Conservation (phyloP, 2,797 vertebrate genomes). For the Enteromius afrohamiltoni region DNA sequence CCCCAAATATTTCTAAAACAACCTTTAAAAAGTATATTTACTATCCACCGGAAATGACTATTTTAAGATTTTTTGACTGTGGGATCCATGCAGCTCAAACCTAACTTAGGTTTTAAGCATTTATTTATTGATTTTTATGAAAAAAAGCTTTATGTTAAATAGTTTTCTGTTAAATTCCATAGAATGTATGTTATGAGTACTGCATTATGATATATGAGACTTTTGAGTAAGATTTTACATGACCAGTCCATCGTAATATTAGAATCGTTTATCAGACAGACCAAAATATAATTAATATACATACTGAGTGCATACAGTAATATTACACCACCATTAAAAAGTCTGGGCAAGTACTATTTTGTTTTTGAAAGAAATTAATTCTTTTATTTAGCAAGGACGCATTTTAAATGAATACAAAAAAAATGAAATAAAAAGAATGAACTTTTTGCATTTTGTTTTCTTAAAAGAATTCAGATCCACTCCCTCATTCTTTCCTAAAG, state of each 20-base stretch:
- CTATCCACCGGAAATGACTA: neutral
- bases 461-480: neutral
- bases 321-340: too few relatives aligned
- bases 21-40: neutral
- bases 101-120: too few relatives aligned
- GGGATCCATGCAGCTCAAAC: neutral
- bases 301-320: neutral
- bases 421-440: neutral
- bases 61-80: neutral
- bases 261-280: neutral
- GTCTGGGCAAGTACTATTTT: neutral
- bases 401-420: neutral
- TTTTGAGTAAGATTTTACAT: neutral
- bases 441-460: neutral
- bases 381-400: neutral
- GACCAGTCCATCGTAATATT: neutral
- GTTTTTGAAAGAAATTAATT: neutral
- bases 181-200: neutral
- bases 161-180: neutral
- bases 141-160: neutral
- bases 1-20: neutral
- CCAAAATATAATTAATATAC: neutral
- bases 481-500: neutral
- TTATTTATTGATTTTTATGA: neutral
- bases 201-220: neutral